A percentile compares a stretch with the other conserved stretches of the same genome.
Conservation (phyloP, 1,140 invertebrate genomes). For the Pararge aegeria region DNA sequence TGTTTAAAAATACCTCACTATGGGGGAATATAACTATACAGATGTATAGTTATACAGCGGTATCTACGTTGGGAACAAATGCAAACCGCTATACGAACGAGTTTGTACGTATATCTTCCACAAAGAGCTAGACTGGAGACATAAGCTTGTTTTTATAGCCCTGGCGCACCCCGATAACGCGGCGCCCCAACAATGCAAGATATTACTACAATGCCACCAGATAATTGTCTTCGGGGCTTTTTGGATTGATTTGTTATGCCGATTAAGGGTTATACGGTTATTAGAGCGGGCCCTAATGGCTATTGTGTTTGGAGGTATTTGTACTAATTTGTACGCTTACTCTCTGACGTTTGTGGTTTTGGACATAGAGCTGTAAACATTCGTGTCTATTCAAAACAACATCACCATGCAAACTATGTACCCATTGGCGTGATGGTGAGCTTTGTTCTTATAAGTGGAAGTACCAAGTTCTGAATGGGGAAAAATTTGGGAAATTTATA, state of each 20-base stretch:
- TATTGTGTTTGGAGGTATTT: too few species aligned
- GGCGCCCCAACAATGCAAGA: slow-evolving; percentile 63
- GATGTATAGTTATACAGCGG: not conserved
- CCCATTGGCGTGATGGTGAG: too few species aligned
- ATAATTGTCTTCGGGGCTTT: slow-evolving; percentile 61
- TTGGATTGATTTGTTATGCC: slow-evolving; percentile 62
- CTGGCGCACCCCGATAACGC: slow-evolving; percentile 71
- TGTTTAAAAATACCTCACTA: too few species aligned
- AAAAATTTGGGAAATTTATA: too few species aligned
- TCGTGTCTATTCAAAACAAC: too few species aligned
- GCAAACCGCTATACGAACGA: not conserved
- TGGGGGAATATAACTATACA: not conserved
- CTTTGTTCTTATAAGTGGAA: too few species aligned
- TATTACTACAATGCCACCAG: slow-evolving; percentile 66
- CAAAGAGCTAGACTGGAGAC: slow-evolving; percentile 55
- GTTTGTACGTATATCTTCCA: slow-evolving; percentile 33
- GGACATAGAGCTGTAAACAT: too few species aligned
- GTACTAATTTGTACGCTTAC: too few species aligned
- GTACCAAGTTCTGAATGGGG: too few species aligned
- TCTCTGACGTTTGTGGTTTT: too few species aligned
- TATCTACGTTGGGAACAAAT: not conserved
- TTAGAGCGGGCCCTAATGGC: not conserved
- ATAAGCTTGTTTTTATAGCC: slow-evolving; percentile 79
- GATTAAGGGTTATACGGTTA: slow-evolving; percentile 16
- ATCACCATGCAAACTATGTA: too few species aligned